Conservation (phyloP, 2,113 vertebrate species). For the Gallinago undulata region DNA sequence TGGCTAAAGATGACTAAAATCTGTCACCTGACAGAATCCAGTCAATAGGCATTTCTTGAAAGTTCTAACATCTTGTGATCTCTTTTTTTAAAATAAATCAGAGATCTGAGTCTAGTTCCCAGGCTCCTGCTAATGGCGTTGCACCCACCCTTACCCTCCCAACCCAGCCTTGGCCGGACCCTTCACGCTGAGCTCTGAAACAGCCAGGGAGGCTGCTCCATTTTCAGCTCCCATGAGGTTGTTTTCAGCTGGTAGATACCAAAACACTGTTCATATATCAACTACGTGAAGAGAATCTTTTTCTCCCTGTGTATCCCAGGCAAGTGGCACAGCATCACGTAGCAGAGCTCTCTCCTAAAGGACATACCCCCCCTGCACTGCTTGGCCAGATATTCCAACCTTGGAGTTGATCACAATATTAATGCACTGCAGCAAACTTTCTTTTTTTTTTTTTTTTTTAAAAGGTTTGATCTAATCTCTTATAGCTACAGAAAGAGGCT, state of each 20-base stretch:
- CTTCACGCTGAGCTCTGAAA: fast-evolving
- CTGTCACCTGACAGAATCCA: background rate
- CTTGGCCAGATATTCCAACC: background rate
- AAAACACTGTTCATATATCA: background rate
- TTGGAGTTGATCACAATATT: background rate
- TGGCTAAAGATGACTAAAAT: background rate
- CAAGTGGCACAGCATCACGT: background rate
- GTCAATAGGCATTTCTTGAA: background rate
- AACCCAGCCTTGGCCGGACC: background rate
- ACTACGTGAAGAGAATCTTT: background rate
- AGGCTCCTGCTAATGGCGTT: background rate
- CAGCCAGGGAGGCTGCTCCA: background rate
- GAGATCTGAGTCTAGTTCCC: background rate
- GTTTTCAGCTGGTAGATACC: background rate
- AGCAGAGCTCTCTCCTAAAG: background rate
- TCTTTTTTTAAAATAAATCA: background rate
- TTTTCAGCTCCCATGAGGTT: background rate
- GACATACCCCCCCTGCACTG: background rate
- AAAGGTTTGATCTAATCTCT: constrained; percentile 63
- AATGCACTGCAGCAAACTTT: constrained; percentile 12
- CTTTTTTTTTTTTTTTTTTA: background rate
- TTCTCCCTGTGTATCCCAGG: background rate
- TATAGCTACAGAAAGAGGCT: constrained; percentile 47
- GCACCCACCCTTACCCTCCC: background rate
- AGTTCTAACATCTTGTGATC: background rate